Evolutionary conservation across 2,113 vertebrate species (phyloP), one percentile per base, ranked within the genome.

Genomic region (Pyrgilauda ruficollis): DNA sequence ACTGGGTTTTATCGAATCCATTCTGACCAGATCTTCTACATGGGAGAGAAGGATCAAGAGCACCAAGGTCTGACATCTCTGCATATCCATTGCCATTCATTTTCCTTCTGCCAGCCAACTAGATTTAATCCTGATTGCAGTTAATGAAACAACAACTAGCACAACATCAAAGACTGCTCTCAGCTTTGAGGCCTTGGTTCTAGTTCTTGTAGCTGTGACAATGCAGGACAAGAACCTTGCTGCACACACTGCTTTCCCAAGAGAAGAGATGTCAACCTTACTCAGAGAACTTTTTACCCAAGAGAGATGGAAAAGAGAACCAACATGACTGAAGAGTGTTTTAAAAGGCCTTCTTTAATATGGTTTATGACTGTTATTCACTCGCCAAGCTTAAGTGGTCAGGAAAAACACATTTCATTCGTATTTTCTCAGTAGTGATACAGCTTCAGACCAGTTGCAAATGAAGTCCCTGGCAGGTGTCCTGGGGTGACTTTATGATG

Each of bases 111-210:
- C 63, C 52, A 89, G 13, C 22, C 33, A 64, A 31, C 67, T 23
- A 53, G 77, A 84, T 78, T 58, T 59, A 73, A 84, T 49, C 72
- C 72, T 59, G 90, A 85, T 84, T 66, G 47, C 31, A 44, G 66
- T 3, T 84, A 89, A 96, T n/a, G 66, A 87, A 72, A 61, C 52
- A 68, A n/a, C 66, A 87, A 70, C 49, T 82, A 80, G 70, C 0
- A 3, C 27, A 93, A 85, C 87, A 89, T 95, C 89, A 96, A 96
- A 94, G 84, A 6, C 58, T 6, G 41, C 47, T 87, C 67, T 66
- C n/a, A 39, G 58, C 94, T 95, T 94, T 93, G 89, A 93, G 95
- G 81, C 67, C 27, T 35, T 3, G 21, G 30, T 24, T 83, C 50
- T 7, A 35, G 23, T 14, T 75, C 68, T 46, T 1, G 19, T 37